phyloP scores from a whole-genome alignment of 2,113 vertebrate species.

The Brachyhypopomus gauderio region DNA sequence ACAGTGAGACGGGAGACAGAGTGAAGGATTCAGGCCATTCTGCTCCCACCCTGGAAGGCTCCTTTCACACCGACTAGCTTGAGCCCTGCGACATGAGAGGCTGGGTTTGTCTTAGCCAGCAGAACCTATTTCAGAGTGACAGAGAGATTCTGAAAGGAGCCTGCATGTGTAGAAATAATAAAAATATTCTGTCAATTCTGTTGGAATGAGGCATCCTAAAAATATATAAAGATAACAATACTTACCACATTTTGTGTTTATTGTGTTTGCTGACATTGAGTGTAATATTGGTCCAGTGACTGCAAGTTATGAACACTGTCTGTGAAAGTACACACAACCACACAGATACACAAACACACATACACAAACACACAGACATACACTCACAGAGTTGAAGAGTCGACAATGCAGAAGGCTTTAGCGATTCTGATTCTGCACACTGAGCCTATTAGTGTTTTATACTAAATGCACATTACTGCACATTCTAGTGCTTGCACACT shows the following conservation, averaged over 20 bases:
- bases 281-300: too few species aligned
- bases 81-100: slow-evolving; percentile 50
- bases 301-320: too few species aligned
- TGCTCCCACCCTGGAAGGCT: slow-evolving; percentile 45
- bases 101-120: slow-evolving; percentile 38
- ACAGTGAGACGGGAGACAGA: slow-evolving; percentile 28
- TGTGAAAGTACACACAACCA: neutral
- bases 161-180: too few species aligned
- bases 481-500: neutral
- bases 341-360: slow-evolving; percentile 6
- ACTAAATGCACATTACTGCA: too few species aligned
- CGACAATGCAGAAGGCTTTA: neutral
- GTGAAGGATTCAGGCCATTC: slow-evolving; percentile 39
- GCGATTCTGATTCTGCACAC: neutral
- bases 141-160: too few species aligned
- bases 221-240: neutral
- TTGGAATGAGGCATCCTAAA: neutral
- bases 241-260: neutral
- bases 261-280: slow-evolving; percentile 1
- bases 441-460: neutral
- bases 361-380: neutral
- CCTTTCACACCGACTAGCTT: slow-evolving; percentile 51
- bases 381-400: slow-evolving; percentile 1
- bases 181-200: too few species aligned
- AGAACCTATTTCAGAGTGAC: slow-evolving; percentile 3